Conservation (phyloP, 2,888 invertebrate genomes). For the Galerucella pusilla region DNA sequence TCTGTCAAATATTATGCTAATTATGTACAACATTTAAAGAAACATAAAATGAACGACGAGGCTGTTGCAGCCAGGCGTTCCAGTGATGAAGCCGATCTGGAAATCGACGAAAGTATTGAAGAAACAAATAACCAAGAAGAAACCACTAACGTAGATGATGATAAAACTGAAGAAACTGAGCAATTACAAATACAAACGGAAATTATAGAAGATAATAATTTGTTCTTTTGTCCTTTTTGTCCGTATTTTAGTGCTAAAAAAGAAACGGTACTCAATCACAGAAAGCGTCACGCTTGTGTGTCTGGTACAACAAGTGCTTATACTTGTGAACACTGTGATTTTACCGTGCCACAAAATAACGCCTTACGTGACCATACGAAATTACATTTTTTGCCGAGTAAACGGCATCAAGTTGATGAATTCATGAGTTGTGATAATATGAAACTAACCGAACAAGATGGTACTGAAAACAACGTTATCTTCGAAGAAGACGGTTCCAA, state of each 20-base stretch:
- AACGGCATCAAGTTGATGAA: slow-evolving; percentile 70
- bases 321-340: slow-evolving; percentile 86
- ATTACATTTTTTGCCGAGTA: slow-evolving; percentile 77
- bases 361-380: slow-evolving; percentile 83
- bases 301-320: slow-evolving; percentile 71
- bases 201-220: slow-evolving; percentile 67
- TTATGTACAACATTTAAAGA: slow-evolving; percentile 83
- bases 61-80: slow-evolving; percentile 71
- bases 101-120: slow-evolving; percentile 57
- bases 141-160: slow-evolving; percentile 70
- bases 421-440: slow-evolving; percentile 72
- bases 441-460: slow-evolving; percentile 63
- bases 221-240: slow-evolving; percentile 79
- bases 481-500: slow-evolving; percentile 55
- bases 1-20: slow-evolving; percentile 89
- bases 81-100: slow-evolving; percentile 58
- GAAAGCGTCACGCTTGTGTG: slow-evolving; percentile 76
- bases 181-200: slow-evolving; percentile 65
- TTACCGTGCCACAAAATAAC: slow-evolving; percentile 79
- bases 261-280: slow-evolving; percentile 80
- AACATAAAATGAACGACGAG: slow-evolving; percentile 79
- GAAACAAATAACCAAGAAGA: slow-evolving; percentile 41
- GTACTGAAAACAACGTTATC: slow-evolving; percentile 51
- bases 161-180: slow-evolving; percentile 70
- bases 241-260: slow-evolving; percentile 82